Evolutionary conservation across 2,113 vertebrate species (phyloP), one percentile per base, ranked within the genome.

Genomic region (Xiphias gladius): DNA sequence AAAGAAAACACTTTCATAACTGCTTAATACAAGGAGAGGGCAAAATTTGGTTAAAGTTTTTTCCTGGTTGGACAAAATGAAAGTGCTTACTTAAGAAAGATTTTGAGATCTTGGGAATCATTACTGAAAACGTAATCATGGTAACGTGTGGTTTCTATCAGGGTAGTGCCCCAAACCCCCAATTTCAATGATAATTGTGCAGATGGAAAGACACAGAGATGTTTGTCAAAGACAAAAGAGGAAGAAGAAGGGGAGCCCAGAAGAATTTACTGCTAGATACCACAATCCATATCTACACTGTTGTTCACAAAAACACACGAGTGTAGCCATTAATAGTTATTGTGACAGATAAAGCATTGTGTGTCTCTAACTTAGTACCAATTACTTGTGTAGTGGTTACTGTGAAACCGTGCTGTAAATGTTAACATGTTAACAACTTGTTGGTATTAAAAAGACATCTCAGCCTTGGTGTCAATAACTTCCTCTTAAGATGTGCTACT

Each of bases 401-500:
- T 41, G 6, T 74, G 28, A 66, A 43, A 2, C 12, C 10, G 13
- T 43, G 41, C 41, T 14, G 1, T 9, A 43, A 3, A 11, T 43
- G 41, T 43, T 39, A 10, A 39, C 37, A 39, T 39, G 37, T 35
- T 4, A 35, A 4, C 32, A 35, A 39, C 9, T 39, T 39, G 37
- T 7, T 39, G 37, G 37, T 39, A n/a, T 39, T n/a, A n/a, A 63
- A 76, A 61, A 39, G 26, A 41, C 14, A 4, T 14, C 22, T 57
- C 37, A 0, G 13, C n/a, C 2, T 62, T 76, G 13, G 32, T 75
- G 63, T 73, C 50, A 24, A 80, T 81, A 46, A 77, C 69, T 93
- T 94, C 92, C 87, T 86, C 64, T 86, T 48, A 61, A 46, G 2
- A 86, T 28, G n/a, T 63, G 54, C 35, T 39, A 71, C 82, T 91